A percentile compares a stretch with the other conserved stretches of the same genome.
Conservation (phyloP, 2,113 vertebrate species). For the Phyllostomus hastatus region DNA sequence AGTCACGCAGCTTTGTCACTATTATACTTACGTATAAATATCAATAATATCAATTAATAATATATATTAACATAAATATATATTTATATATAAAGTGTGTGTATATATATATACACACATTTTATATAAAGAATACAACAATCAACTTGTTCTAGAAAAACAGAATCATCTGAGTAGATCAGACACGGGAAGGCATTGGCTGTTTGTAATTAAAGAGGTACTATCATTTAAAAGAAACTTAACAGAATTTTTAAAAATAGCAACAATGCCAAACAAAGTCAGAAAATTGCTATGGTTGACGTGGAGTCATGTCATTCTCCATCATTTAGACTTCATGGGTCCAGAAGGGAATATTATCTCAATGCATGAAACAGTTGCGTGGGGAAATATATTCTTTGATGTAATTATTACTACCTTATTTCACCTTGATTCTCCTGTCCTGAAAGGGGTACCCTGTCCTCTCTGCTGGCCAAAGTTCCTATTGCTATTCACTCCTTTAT, state of each 20-base stretch:
- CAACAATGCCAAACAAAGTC: neutral
- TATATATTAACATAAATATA: neutral
- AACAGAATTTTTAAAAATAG: neutral
- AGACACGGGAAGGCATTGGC: neutral
- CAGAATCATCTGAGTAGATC: neutral
- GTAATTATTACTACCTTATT: neutral
- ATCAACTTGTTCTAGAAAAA: neutral
- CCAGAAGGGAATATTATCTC: neutral
- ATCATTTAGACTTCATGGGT: neutral
- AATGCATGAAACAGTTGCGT: fast-evolving
- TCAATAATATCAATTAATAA: too few species aligned
- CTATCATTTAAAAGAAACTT: neutral
- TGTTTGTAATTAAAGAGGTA: neutral
- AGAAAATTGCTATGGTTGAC: neutral
- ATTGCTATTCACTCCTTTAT: neutral
- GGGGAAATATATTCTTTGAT: neutral
- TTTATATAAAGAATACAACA: neutral
- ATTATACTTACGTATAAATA: neutral
- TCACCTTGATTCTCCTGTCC: neutral
- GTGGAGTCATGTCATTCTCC: neutral
- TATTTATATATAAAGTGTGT: neutral
- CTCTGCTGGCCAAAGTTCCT: neutral
- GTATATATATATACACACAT: too few species aligned
- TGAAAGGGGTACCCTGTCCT: neutral
- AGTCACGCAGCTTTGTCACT: neutral